Percentiles rank a stretch among this genome's conserved stretches.
Evolutionary conservation across 2,113 vertebrate species (phyloP).

Genomic region (Rynchops niger): DNA sequence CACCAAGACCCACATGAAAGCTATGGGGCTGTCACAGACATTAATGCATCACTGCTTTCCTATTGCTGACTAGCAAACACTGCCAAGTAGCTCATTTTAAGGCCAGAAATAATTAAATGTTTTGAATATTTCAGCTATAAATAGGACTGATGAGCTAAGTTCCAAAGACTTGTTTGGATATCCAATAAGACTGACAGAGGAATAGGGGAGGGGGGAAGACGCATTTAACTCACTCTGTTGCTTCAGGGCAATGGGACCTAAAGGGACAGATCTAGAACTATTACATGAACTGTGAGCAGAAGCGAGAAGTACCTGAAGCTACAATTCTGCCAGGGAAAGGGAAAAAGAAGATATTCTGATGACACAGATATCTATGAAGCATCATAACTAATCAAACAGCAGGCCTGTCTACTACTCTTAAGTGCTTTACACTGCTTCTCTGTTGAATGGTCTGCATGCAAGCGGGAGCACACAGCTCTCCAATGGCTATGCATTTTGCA

Average conservation of each 20-base stretch:
- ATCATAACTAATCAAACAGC: not conserved
- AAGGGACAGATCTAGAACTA: not conserved
- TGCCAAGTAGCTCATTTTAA: constrained; percentile 54
- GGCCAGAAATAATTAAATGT: constrained; percentile 57
- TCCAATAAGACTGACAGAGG: not conserved
- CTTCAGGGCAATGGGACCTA: not conserved
- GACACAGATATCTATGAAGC: constrained; percentile 19
- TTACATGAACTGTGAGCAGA: constrained; percentile 14
- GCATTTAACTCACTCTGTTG: not conserved
- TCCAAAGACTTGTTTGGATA: constrained; percentile 7
- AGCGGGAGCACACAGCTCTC: not conserved
- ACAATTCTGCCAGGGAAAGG: not conserved
- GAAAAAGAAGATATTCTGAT: not conserved
- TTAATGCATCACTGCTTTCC: not conserved
- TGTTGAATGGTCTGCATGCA: not conserved
- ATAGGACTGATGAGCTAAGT: constrained; percentile 14
- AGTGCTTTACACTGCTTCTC: not conserved
- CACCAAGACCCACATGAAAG: not conserved
- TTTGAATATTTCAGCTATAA: constrained; percentile 55
- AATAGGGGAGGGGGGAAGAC: not conserved
- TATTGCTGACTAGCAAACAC: not conserved
- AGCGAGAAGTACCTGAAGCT: not conserved
- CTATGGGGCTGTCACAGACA: not conserved
- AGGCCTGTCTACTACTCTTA: not conserved
- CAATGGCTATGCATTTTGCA: not conserved